Conservation (phyloP, 2,113 vertebrate species). For the Merops nubicus region DNA sequence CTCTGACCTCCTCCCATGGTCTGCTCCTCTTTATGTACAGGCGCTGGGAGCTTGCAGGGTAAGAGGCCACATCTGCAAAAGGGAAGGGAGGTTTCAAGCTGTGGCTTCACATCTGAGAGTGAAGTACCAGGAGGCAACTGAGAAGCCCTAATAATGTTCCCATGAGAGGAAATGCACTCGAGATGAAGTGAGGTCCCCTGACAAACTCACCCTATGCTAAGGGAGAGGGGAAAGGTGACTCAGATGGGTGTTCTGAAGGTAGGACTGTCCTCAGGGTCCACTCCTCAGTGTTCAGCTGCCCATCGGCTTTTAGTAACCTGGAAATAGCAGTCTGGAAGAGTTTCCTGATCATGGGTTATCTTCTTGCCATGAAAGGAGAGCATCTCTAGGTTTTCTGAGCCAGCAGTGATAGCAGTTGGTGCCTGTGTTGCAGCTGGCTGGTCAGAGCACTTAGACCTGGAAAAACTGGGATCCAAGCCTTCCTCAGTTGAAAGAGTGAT, state of each 20-base stretch:
- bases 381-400: neutral
- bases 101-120: neutral
- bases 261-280: neutral
- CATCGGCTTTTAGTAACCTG: neutral
- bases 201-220: neutral
- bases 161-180: neutral
- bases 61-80: neutral
- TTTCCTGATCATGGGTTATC: neutral
- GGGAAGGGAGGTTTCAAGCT: neutral
- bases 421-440: neutral
- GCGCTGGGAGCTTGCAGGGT: neutral
- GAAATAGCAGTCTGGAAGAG: neutral
- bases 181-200: neutral
- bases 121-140: neutral
- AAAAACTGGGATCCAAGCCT: neutral
- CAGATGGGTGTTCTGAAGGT: neutral
- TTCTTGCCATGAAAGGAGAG: neutral
- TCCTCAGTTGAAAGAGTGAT: neutral
- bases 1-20: neutral
- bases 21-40: rapidly evolving
- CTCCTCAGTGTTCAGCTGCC: neutral
- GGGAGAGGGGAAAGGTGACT: neutral
- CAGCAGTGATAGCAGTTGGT: neutral
- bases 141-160: neutral
- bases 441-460: neutral